phyloP scores from a whole-genome alignment of 2,797 vertebrate species.

The Sebastes minor region DNA sequence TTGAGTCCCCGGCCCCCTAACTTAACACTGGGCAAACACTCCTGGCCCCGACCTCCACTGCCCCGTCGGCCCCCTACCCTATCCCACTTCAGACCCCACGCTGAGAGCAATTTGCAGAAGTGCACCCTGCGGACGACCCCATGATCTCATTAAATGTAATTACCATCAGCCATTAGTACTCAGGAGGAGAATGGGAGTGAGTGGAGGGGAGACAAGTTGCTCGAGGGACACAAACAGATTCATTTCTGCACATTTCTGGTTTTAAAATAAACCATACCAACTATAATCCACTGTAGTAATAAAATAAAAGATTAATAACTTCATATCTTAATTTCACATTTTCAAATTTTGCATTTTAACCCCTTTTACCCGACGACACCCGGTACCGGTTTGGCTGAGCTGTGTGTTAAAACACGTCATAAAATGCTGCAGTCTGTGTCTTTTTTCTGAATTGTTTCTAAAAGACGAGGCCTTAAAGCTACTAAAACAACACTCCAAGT shows the following conservation, averaged over 20 bases:
- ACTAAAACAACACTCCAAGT: too few species aligned
- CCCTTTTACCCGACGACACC: too few species aligned
- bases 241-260: not conserved
- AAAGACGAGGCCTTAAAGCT: too few species aligned
- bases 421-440: too few species aligned
- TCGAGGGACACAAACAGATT: constrained; percentile 22
- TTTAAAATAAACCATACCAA: not conserved
- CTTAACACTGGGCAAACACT: constrained; percentile 62
- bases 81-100: constrained; percentile 72
- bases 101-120: constrained; percentile 82
- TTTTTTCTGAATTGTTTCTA: too few species aligned
- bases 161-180: constrained; percentile 78
- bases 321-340: not conserved
- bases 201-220: constrained; percentile 9
- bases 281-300: too few species aligned
- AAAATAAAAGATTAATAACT: not conserved
- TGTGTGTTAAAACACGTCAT: too few species aligned
- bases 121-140: constrained; percentile 76
- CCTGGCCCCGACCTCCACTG: constrained; percentile 30
- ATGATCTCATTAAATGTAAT: constrained; percentile 84
- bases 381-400: too few species aligned
- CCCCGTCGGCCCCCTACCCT: constrained; percentile 47
- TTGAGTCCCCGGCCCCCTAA: constrained; percentile 49
- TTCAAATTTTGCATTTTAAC: not conserved
- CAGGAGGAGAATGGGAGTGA: constrained; percentile 3